phyloP scores from a whole-genome alignment of 2,888 invertebrate species.

The Catocala nupta region DNA sequence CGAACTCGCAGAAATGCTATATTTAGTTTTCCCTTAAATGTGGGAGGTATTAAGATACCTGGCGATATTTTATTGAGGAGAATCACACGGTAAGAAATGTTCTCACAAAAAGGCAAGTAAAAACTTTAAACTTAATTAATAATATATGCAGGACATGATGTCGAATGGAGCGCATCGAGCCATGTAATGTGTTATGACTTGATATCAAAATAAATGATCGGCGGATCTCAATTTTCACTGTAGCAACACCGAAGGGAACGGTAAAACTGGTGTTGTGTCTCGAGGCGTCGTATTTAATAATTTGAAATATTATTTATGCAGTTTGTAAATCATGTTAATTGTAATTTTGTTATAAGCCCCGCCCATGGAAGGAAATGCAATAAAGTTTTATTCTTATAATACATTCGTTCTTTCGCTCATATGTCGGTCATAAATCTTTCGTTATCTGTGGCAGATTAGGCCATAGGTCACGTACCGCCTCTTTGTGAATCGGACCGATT shows the following conservation, averaged over 20 bases:
- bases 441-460: constrained; percentile 55
- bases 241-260: constrained; percentile 46
- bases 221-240: constrained; percentile 36
- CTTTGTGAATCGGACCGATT: constrained; percentile 40
- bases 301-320: constrained; percentile 73
- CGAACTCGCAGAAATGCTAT: constrained; percentile 19
- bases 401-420: constrained; percentile 49
- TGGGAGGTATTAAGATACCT: constrained; percentile 30
- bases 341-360: constrained; percentile 73
- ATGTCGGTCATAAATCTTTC: constrained; percentile 52
- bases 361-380: constrained; percentile 52
- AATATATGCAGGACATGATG: constrained; percentile 33
- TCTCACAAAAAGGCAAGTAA: constrained; percentile 15
- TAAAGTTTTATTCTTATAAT: constrained; percentile 49
- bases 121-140: constrained; percentile 38
- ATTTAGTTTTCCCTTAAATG: constrained; percentile 23
- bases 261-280: constrained; percentile 52
- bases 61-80: constrained; percentile 21
- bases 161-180: constrained; percentile 43
- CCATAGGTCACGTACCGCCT: constrained; percentile 46
- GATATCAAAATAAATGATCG: constrained; percentile 47
- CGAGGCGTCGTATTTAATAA: constrained; percentile 65
- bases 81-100: constrained; percentile 17
- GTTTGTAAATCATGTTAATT: constrained; percentile 80
- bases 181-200: constrained; percentile 44